Base-by-base conservation (phyloP, 2,113 vertebrate genomes). In the Coptodon bakossiorum region DNA sequence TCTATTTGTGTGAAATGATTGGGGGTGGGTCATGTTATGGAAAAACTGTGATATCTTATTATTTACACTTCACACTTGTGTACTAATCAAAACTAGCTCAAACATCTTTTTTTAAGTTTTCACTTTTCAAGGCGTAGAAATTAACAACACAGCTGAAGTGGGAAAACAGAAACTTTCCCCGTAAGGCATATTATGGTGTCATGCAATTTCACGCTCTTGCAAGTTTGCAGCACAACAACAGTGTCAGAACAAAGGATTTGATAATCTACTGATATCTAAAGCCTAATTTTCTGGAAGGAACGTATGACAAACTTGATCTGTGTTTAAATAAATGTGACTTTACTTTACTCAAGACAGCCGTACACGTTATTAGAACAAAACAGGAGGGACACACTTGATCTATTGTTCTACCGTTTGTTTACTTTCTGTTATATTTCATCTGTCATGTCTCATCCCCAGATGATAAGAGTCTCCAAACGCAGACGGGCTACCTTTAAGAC, bases 201-300 rank as follows among this genome's bases (percentile, higher is more conserved):
- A 45, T 27, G 79, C 52, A 87, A 88, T 91, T 90, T 85, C 80
- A 90, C 71, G 81, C 86, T 88, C 50, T 76, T 79, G n/a, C 78
- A 76, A 78, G 45, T 59, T 11, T 38, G 40, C 85, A 86, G 80
- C 87, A 86, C 61, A 86, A 76, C 36, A 84, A 14, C 19, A 12
- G 71, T 87, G 73, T 71, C 76, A 87, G 57, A 78, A 86, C 81
- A 83, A 86, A 85, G 81, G 38, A 76, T 34, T 29, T 84, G 56
- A 82, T 88, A 63, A 91, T 84, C 78, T 53, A 11, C 43, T 88
- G 34, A 76, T 54, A 29, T 83, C 54, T 54, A 36, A 89, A 88
- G 85, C 10, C 73, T 81, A 53, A 88, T 91, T 86, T 63, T 79
- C 73, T 63, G 24, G 6, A 84, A 89, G 82, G 43, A 81, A 61